phyloP scores from a whole-genome alignment of 2,797 vertebrate genomes.

The Denticeps clupeoides region DNA sequence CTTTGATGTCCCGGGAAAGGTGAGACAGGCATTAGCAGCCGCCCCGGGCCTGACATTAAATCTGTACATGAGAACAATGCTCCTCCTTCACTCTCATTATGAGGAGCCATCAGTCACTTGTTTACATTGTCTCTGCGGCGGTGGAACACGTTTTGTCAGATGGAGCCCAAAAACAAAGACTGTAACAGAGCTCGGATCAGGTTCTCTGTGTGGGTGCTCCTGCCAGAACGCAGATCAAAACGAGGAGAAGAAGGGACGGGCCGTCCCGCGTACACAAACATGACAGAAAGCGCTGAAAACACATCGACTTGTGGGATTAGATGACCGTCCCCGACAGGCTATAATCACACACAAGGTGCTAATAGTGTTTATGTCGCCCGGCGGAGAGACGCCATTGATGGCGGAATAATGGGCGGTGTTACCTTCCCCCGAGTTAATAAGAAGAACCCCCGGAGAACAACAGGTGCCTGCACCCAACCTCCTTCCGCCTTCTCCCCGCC shows the following conservation, averaged over 20 bases:
- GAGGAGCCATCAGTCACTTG: slow-evolving; percentile 36
- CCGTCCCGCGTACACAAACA: slow-evolving; percentile 26
- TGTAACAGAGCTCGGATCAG: slow-evolving; percentile 28
- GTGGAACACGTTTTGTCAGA: slow-evolving; percentile 33
- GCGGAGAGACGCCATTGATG: slow-evolving; percentile 33
- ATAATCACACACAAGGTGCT: slow-evolving; percentile 63
- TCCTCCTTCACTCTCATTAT: slow-evolving; percentile 47
- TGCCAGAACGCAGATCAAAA: slow-evolving; percentile 15
- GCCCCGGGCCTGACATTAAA: slow-evolving; percentile 36
- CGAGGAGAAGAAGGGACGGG: neutral
- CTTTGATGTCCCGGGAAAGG: slow-evolving; percentile 44
- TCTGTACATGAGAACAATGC: slow-evolving; percentile 40
- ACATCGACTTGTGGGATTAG: slow-evolving; percentile 42
- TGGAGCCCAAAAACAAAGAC: slow-evolving; percentile 33
- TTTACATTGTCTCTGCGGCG: slow-evolving; percentile 39
- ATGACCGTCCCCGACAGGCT: slow-evolving; percentile 56
- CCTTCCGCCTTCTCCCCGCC: slow-evolving; percentile 37
- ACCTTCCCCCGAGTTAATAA: slow-evolving; percentile 31
- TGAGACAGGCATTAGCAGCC: slow-evolving; percentile 39
- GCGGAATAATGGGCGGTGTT: slow-evolving; percentile 36
- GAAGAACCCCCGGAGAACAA: slow-evolving; percentile 27
- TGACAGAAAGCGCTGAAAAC: slow-evolving; percentile 34
- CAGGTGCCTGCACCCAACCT: slow-evolving; percentile 31
- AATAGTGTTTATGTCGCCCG: slow-evolving; percentile 60
- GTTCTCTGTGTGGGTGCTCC: slow-evolving; percentile 21